These are phyloP conservation scores for Tenualosa thibaudeaui DNA, from an alignment of 2,797 vertebrate species.

Conservation along the genomic window DNA sequence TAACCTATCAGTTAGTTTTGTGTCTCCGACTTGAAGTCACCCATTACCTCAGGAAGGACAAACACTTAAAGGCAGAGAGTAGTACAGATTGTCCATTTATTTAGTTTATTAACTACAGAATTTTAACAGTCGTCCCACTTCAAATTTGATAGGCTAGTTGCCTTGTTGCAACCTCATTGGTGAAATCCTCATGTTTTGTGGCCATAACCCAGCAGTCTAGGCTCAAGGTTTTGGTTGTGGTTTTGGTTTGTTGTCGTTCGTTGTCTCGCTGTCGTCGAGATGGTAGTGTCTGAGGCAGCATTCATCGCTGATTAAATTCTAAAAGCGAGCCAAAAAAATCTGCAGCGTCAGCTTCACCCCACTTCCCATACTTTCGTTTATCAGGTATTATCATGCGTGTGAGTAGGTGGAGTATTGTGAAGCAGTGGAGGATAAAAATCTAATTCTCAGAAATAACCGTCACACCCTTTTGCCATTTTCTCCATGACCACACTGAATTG, in stretches of 20 bases:
- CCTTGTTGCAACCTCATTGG: neutral
- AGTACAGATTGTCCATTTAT: neutral
- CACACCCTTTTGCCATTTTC: conserved; percentile 9
- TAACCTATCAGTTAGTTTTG: neutral
- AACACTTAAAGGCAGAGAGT: too few species aligned
- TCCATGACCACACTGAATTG: neutral
- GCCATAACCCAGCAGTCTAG: neutral
- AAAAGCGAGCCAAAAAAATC: conserved; percentile 14
- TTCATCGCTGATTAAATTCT: neutral
- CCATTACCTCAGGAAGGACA: neutral
- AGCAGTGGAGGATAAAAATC: neutral
- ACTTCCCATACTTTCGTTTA: conserved; percentile 26
- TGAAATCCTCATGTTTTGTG: neutral
- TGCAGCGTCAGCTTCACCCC: conserved; percentile 36
- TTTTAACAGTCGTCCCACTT: too few species aligned
- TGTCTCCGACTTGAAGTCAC: neutral
- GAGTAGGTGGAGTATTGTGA: conserved; percentile 11
- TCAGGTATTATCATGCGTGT: neutral
- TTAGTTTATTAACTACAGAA: neutral
- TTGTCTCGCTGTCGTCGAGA: neutral
- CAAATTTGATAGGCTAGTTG: neutral
- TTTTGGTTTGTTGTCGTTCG: neutral
- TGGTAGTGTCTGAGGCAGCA: neutral
- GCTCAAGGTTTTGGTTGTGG: neutral
- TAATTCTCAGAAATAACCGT: neutral